Evolutionary conservation across 2,888 invertebrate genomes (phyloP), one percentile per base, ranked within the genome.

Genomic region (Fragum whitleyi): DNA sequence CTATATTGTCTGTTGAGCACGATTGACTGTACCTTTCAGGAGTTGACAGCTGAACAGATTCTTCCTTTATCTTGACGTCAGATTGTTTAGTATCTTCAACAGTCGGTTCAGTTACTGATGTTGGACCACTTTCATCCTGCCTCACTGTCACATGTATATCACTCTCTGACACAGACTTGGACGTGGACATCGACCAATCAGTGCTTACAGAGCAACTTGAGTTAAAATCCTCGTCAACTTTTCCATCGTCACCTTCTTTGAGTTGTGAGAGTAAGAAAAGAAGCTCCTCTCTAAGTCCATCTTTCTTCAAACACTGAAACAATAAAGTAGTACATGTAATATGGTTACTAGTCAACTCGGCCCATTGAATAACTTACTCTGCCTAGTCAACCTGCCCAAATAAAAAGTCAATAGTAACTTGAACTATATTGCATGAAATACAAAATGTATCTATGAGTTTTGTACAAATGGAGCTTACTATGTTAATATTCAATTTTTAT

Each of bases 261-360:
- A 39, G 2, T 42, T 65, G 65, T 21, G 65, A 65, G 11, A 70
- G 23, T 21, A 70, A 21, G n/a, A 55, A 36, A 11, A 70, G 51
- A 7, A 70, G 55, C 9, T 80, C 77, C 36, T 89, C 88, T 32
- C 89, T 36, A n/a, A 87, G 75, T 47, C 21, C 39, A 14, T 74
- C 73, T 61, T 89, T 88, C 62, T 86, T 87, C 23, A 80, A 68
- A 59, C 88, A 83, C 89, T 89, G 72, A 65, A 83, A 71, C 23
- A 73, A 23, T 76, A 55, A 36, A 36, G 9, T 29, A 65, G 26
- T 1, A 32, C 19, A 68, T 51, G 16, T 59, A 14, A 26, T 16
- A 23, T 21, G 57, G 57, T 57, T 16, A n/a, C 7, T 16, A 16
- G n/a, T n/a, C n/a, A n/a, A n/a, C n/a, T n/a, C n/a, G n/a, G n/a